phyloP scores from a whole-genome alignment of 2,888 invertebrate genomes.

The Cylindroiulus punctatus region DNA sequence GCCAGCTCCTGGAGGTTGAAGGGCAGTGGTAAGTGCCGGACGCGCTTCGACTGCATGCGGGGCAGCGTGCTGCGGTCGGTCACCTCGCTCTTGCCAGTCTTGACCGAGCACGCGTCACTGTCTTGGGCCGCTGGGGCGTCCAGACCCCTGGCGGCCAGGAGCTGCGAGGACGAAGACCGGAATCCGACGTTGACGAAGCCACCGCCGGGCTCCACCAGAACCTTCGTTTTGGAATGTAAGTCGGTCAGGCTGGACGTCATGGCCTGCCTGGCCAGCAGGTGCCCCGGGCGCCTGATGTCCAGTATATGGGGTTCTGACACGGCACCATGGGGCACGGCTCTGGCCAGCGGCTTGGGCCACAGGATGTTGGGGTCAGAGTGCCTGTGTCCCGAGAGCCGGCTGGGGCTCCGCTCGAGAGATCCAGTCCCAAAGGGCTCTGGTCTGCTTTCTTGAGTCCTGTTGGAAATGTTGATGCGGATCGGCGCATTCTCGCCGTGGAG shows the following conservation, averaged over 20 bases:
- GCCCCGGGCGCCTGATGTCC: neutral
- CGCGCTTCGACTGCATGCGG: slow-evolving; percentile 9
- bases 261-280: neutral
- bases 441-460: neutral
- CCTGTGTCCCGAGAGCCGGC: slow-evolving; percentile 58
- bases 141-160: slow-evolving; percentile 44
- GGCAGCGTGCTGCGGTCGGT: slow-evolving; percentile 51
- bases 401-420: neutral
- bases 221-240: slow-evolving; percentile 56
- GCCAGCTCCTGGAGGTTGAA: slow-evolving; percentile 22
- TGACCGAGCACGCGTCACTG: neutral
- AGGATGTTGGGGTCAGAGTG: slow-evolving; percentile 60
- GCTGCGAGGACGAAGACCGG: slow-evolving; percentile 53
- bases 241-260: slow-evolving; percentile 60
- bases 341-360: slow-evolving; percentile 57
- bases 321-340: neutral
- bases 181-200: slow-evolving; percentile 55
- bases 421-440: slow-evolving; percentile 82
- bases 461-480: slow-evolving; percentile 36
- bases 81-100: neutral
- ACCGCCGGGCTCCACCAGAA: slow-evolving; percentile 29
- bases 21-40: neutral
- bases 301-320: slow-evolving; percentile 23
- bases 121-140: neutral
- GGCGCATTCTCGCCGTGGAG: neutral